Evolutionary conservation across 2,113 vertebrate genomes (phyloP).

Genomic region (Isichthys henryi): DNA sequence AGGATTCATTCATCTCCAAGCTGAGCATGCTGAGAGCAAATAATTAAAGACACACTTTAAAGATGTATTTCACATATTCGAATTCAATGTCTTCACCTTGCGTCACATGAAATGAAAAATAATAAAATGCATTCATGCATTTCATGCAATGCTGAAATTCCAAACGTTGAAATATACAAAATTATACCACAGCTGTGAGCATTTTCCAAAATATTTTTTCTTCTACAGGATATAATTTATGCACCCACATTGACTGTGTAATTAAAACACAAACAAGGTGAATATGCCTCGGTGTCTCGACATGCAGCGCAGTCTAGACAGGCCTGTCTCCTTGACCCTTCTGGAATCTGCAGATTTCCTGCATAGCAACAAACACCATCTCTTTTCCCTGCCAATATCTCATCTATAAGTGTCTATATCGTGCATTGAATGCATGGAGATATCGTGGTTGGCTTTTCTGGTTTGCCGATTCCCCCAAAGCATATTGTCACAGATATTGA

Average conservation of each 20-base stretch:
- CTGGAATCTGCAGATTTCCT: neutral
- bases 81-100: neutral
- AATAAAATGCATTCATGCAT: neutral
- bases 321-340: neutral
- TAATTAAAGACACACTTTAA: slow-evolving; percentile 13
- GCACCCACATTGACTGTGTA: neutral
- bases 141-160: neutral
- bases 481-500: neutral
- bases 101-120: neutral
- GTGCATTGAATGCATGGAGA: neutral
- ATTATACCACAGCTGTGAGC: neutral
- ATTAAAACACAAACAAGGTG: neutral
- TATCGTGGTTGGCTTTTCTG: neutral
- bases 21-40: neutral
- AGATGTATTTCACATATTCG: neutral
- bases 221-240: neutral
- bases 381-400: neutral
- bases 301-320: neutral
- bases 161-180: neutral
- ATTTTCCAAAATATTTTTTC: neutral
- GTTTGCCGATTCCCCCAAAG: neutral
- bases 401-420: neutral
- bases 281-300: neutral
- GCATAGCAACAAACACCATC: neutral
- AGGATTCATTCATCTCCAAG: neutral